These are phyloP conservation scores for Sisyra nigra DNA, from an alignment of 2,888 invertebrate species.

Conservation along the genomic window DNA sequence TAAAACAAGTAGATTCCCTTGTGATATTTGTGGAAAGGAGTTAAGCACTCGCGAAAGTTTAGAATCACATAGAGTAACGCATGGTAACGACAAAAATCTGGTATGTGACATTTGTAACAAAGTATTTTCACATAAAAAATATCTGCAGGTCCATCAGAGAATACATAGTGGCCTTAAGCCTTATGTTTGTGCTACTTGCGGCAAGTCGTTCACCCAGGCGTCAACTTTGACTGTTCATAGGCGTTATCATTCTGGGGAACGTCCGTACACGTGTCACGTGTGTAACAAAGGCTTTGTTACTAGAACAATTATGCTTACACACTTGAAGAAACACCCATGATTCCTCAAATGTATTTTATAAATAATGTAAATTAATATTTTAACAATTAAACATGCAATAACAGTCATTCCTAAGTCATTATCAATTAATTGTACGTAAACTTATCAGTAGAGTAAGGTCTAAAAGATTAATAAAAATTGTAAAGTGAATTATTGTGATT, in stretches of 20 bases:
- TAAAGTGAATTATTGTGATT: too few species aligned
- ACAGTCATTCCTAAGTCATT: too few species aligned
- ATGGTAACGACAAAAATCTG: slow-evolving; percentile 17
- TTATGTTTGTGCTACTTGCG: slow-evolving; percentile 8
- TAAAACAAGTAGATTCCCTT: slow-evolving; percentile 2
- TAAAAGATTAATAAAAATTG: too few species aligned
- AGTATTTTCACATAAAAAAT: slow-evolving; percentile 10
- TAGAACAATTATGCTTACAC: slow-evolving; percentile 8
- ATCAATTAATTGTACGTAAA: too few species aligned
- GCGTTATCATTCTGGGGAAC: slow-evolving; percentile 9
- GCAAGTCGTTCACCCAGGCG: slow-evolving; percentile 23
- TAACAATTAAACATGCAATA: too few species aligned
- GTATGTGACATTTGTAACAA: slow-evolving; percentile 14
- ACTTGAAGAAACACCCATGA: slow-evolving; percentile 9
- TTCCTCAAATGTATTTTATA: neutral
- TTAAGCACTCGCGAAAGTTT: slow-evolving; percentile 28
- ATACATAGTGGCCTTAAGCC: slow-evolving; percentile 15
- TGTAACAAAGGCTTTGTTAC: slow-evolving; percentile 9
- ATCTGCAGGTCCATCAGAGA: slow-evolving; percentile 10
- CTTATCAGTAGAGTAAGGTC: too few species aligned
- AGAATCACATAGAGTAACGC: slow-evolving; percentile 28
- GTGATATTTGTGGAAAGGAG: slow-evolving; percentile 26
- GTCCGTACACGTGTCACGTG: slow-evolving; percentile 8
- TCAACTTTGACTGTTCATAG: slow-evolving; percentile 20
- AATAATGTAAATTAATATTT: too few species aligned